Percentiles rank a stretch among this genome's conserved stretches.
phyloP scores from a whole-genome alignment of 37 sponge, comb jelly and placozoan species.

The Cladorhizidae sp. region DNA sequence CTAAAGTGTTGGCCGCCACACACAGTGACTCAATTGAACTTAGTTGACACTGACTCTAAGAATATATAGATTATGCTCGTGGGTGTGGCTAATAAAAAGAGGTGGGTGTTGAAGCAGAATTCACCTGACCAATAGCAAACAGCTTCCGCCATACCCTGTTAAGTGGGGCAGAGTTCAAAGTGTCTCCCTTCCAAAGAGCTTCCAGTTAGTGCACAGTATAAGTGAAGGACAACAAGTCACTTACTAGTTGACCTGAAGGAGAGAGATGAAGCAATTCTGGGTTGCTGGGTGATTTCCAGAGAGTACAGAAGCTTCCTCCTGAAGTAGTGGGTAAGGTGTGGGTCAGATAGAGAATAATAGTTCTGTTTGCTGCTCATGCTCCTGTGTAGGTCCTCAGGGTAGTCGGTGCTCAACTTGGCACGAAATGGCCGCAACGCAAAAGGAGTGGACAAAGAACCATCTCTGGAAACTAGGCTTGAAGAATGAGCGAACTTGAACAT shows the following conservation, averaged over 20 bases:
- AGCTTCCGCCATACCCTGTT: too few relatives aligned
- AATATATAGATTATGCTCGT: too few relatives aligned
- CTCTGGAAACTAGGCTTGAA: not conserved
- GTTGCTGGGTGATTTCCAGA: not conserved
- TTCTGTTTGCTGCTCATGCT: constrained; percentile 5
- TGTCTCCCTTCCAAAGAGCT: too few relatives aligned
- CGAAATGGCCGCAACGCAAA: not conserved
- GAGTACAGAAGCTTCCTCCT: constrained; percentile 41
- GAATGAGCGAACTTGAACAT: constrained; percentile 12
- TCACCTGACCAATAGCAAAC: too few relatives aligned
- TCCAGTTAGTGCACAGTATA: too few relatives aligned
- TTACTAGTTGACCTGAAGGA: not conserved
- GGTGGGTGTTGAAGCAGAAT: too few relatives aligned
- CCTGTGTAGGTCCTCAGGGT: not conserved
- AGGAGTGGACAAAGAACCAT: constrained; percentile 17
- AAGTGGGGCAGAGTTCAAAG: too few relatives aligned
- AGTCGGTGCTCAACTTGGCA: constrained; percentile 1
- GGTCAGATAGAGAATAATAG: constrained; percentile 70
- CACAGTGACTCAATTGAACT: too few relatives aligned
- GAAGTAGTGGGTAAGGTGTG: constrained; percentile 75
- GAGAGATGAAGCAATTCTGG: not conserved
- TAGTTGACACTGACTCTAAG: too few relatives aligned
- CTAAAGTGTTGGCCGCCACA: too few relatives aligned
- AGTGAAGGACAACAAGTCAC: too few relatives aligned
- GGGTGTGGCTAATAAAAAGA: too few relatives aligned